Conservation (phyloP, 2,113 vertebrate species). For the Myiagra hebetior region DNA sequence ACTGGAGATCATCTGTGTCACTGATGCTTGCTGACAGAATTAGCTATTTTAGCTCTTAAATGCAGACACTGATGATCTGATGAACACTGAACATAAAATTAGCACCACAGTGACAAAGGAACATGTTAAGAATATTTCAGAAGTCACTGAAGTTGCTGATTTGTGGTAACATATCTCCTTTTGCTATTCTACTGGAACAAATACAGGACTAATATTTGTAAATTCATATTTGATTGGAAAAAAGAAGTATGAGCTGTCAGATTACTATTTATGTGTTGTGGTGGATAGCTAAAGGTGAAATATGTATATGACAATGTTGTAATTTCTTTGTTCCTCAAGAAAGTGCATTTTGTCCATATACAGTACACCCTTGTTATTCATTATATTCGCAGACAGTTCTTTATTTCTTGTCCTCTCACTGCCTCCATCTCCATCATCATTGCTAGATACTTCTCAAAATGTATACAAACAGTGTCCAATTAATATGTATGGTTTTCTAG, state of each 20-base stretch:
- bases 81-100: background rate
- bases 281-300: background rate
- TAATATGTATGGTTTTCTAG: background rate
- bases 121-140: background rate
- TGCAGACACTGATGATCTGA: background rate
- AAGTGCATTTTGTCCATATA: background rate
- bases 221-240: background rate
- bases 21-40: background rate
- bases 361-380: background rate
- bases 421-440: background rate
- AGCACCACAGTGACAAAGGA: background rate
- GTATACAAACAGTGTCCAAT: background rate
- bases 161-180: background rate
- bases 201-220: background rate
- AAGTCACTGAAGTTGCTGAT: conserved; percentile 4
- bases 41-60: background rate
- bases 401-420: background rate
- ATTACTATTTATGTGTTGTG: background rate
- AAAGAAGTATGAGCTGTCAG: background rate
- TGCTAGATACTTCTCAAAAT: background rate
- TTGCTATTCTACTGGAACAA: background rate
- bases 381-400: background rate
- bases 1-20: background rate
- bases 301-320: background rate
- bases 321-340: background rate